Base-by-base conservation (phyloP, 2,797 vertebrate species). In the Anguilla megastoma region DNA sequence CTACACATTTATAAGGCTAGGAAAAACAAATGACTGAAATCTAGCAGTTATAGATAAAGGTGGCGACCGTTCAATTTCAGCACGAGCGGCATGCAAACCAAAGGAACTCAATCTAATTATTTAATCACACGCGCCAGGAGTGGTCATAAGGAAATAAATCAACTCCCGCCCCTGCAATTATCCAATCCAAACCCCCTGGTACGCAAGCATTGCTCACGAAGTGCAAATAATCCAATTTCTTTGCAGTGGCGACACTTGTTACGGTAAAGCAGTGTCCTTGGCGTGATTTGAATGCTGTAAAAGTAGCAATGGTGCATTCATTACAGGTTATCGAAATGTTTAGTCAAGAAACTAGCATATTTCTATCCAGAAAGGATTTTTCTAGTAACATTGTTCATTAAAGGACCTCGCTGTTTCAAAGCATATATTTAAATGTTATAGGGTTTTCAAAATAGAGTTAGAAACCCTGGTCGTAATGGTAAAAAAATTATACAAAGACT, bases 201-300 rank as follows among this genome's bases (percentile, higher is more conserved):
- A 54, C 27, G 54, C n/a, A 30, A 84, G 82, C 82, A n/a, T 83
- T 52, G 7, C 45, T 12, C 5, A 83, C 0, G 12, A 52, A 83
- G 52, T 84, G 83, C 50, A 14, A 84, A 84, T 84, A 84, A 84
- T 84, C 3, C 3, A 6, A n/a, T 84, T 84, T 54, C 4, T 84
- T 84, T n/a, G n/a, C 48, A 56, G 6, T 14, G 45, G 54, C 45
- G 14, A 33, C 52, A 30, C 30, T 30, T 84, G 83, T 27, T 56
- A 84, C n/a, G 12, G 52, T 16, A 54, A 56, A 84, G 14, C 50
- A 54, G 33, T 45, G 79, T 50, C 41, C 41, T 84, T 84, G 48
- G 48, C n/a, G 21, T 54, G n/a, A 56, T 54, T 30, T 84, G 48
- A 84, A 54, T 27, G 24, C 45, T 56, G 83, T 24, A 33, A 84